phyloP scores from a whole-genome alignment of 2,797 vertebrate genomes.

The Sebastes alutus region DNA sequence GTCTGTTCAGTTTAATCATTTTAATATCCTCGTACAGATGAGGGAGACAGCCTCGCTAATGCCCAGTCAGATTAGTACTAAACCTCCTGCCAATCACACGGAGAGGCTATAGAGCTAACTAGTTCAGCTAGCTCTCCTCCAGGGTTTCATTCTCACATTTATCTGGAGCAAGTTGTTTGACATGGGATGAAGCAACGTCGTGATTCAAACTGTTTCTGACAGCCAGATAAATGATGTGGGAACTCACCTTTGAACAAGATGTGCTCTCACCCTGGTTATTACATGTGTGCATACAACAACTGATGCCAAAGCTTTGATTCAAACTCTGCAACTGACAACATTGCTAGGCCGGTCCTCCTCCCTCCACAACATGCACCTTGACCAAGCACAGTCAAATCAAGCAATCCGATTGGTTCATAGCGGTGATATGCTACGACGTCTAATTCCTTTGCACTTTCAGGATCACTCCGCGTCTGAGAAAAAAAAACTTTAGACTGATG shows the following conservation, averaged over 20 bases:
- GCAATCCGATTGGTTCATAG: too few species aligned
- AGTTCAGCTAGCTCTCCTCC: background rate
- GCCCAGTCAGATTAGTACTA: conserved; percentile 35
- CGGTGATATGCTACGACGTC: rapidly evolving
- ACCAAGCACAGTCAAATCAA: too few species aligned
- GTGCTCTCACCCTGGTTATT: background rate
- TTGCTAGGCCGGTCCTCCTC: too few species aligned
- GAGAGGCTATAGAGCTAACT: background rate
- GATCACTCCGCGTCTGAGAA: too few species aligned
- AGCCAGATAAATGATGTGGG: background rate
- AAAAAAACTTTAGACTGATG: too few species aligned
- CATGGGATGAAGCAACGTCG: background rate
- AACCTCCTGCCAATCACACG: conserved; percentile 22
- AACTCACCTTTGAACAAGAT: background rate
- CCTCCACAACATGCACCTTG: too few species aligned
- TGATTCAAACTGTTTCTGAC: background rate
- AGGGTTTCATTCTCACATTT: background rate
- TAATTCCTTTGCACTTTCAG: too few species aligned
- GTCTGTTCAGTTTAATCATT: conserved; percentile 8
- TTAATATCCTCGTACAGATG: conserved; percentile 20
- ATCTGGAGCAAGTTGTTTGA: background rate
- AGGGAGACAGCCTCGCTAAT: conserved; percentile 13
- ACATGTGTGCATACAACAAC: background rate
- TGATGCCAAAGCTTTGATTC: too few species aligned
- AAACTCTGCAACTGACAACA: too few species aligned